A percentile compares a stretch with the other conserved stretches of the same genome.
Evolutionary conservation across 2,797 vertebrate genomes (phyloP).

Genomic region (Cuniculus paca): DNA sequence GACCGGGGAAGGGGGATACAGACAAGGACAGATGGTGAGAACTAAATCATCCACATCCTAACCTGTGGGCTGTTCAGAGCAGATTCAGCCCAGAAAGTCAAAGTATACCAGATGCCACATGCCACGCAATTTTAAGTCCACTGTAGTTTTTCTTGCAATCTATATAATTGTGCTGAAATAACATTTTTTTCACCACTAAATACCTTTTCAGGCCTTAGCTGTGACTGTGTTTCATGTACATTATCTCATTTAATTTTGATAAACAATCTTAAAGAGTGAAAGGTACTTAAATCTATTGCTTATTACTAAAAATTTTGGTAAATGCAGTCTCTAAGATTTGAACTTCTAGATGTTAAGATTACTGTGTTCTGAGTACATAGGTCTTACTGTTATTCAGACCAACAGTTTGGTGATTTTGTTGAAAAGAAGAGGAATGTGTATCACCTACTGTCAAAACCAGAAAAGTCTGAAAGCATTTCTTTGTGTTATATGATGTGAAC

Average conservation of each 20-base stretch:
- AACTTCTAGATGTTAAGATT: constrained; percentile 3
- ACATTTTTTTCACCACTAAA: constrained; percentile 29
- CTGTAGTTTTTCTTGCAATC: neutral
- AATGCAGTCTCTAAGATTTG: neutral
- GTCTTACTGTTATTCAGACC: neutral
- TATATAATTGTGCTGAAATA: neutral
- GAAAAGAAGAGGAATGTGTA: neutral
- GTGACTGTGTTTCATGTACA: neutral
- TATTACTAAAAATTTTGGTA: neutral
- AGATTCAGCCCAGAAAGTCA: neutral
- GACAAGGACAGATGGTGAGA: neutral
- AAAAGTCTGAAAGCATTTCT: neutral
- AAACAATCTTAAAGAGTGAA: neutral
- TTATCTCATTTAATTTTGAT: constrained; percentile 11
- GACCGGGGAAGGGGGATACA: rapidly evolving
- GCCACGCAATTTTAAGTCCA: neutral
- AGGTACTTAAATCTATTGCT: neutral
- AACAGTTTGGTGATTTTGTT: neutral
- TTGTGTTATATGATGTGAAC: neutral
- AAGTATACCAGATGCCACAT: neutral
- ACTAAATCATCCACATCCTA: neutral
- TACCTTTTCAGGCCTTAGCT: neutral
- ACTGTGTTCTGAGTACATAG: neutral
- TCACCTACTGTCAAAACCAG: neutral
- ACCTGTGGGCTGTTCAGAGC: neutral